These are phyloP conservation scores for Turritopsis dohrnii DNA, from an alignment of 30 jellyfish, hydroid and myxozoan genomes.

Conservation along the genomic window DNA sequence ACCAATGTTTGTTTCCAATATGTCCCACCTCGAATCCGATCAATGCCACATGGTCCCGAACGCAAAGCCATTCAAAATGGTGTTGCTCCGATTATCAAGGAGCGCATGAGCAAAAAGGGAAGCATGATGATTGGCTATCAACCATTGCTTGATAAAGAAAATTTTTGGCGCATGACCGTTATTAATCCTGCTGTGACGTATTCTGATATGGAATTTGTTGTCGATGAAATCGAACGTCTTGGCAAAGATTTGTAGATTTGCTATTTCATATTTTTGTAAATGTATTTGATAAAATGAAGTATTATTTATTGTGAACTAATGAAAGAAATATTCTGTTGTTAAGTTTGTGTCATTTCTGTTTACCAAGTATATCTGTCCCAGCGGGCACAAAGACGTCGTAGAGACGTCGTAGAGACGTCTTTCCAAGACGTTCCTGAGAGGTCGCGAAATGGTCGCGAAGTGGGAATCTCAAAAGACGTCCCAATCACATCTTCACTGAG, in stretches of 20 bases:
- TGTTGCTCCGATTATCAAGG: constrained; percentile 72
- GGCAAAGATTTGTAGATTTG: constrained; percentile 61
- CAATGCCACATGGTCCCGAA: constrained; percentile 79
- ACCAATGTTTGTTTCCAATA: constrained; percentile 81
- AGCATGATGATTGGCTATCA: constrained; percentile 78
- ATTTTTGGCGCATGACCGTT: constrained; percentile 69
- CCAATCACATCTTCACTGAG: no score
- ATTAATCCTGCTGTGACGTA: constrained; percentile 59
- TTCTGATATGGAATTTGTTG: constrained; percentile 77
- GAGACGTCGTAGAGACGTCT: no score
- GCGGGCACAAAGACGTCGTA: no score
- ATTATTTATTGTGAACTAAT: neutral
- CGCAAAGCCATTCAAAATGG: constrained; percentile 34
- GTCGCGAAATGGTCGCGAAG: no score
- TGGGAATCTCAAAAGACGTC: no score
- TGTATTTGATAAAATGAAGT: neutral
- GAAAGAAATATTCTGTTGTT: neutral
- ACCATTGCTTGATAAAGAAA: constrained; percentile 67
- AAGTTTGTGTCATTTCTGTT: neutral
- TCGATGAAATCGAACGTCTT: constrained; percentile 75
- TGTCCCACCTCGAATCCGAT: constrained; percentile 64
- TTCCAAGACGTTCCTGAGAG: no score
- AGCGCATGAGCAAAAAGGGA: constrained; percentile 66
- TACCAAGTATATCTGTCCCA: neutral
- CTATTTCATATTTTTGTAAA: neutral